These are phyloP conservation scores for Orthonevra nobilis DNA, from an alignment of 2,888 invertebrate species.

Conservation along the genomic window DNA sequence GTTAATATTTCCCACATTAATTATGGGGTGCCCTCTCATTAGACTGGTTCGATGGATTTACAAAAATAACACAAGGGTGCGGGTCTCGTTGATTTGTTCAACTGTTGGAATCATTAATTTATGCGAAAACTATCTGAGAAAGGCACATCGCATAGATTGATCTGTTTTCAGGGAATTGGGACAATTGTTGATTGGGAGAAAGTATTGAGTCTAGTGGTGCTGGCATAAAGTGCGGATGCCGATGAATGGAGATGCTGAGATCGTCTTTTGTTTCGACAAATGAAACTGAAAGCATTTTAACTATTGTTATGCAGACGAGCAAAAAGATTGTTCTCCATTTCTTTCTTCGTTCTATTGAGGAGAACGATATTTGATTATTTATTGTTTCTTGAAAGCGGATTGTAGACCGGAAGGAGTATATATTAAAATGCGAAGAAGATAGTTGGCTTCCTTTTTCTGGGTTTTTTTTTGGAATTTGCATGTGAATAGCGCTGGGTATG, in stretches of 20 bases:
- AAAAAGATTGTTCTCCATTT: slow-evolving; percentile 10
- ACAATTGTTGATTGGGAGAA: slow-evolving; percentile 48
- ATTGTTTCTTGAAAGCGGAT: slow-evolving; percentile 29
- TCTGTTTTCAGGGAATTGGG: slow-evolving; percentile 38
- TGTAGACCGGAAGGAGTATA: slow-evolving; percentile 32
- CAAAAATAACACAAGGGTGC: too few relatives aligned
- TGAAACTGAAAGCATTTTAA: slow-evolving; percentile 43
- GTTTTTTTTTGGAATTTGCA: slow-evolving; percentile 5
- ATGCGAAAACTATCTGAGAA: slow-evolving; percentile 41
- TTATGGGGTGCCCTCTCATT: slow-evolving; percentile 3
- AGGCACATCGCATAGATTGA: slow-evolving; percentile 37
- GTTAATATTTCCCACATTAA: slow-evolving; percentile 38
- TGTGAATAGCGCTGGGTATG: slow-evolving; percentile 16
- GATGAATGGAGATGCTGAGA: not conserved
- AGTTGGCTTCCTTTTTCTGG: too few relatives aligned
- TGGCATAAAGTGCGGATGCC: too few relatives aligned
- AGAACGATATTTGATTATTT: slow-evolving; percentile 23
- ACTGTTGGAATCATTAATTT: slow-evolving; percentile 30
- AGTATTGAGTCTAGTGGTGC: slow-evolving; percentile 1
- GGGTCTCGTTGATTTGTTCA: not conserved
- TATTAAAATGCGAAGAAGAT: not conserved
- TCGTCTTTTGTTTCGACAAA: slow-evolving; percentile 38
- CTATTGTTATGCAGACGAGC: slow-evolving; percentile 5
- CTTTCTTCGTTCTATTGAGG: not conserved
- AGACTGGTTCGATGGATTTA: not conserved